phyloP scores from a whole-genome alignment of 1,140 invertebrate genomes.

The Trinorchestia longiramus region DNA sequence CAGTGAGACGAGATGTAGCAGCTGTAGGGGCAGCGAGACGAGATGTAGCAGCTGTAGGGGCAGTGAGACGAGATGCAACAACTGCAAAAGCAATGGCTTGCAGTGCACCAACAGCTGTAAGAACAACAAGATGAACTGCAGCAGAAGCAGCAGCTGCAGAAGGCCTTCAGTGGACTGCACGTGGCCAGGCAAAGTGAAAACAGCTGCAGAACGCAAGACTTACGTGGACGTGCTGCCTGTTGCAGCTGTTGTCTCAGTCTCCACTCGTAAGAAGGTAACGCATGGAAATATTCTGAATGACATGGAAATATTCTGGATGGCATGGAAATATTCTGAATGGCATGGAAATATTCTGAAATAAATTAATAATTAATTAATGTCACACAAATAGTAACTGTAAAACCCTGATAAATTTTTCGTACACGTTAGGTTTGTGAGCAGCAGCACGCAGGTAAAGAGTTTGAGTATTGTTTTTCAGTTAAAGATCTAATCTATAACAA shows the following conservation, averaged over 20 bases:
- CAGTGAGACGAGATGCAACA: background rate
- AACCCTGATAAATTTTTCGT: no score
- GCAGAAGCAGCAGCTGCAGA: background rate
- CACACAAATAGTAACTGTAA: no score
- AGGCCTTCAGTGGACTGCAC: background rate
- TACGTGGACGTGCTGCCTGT: constrained; percentile 61
- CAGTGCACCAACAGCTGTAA: constrained; percentile 56
- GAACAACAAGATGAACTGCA: background rate
- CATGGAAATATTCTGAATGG: no score
- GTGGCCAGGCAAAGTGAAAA: constrained; percentile 65
- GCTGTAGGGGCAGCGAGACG: background rate
- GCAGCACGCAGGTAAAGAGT: no score
- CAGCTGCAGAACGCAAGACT: constrained; percentile 64
- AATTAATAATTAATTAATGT: no score
- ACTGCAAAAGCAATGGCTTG: background rate
- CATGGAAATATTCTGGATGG: no score
- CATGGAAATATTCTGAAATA: no score
- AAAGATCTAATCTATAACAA: no score
- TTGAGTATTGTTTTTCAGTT: no score
- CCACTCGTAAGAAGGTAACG: background rate
- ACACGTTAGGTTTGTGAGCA: no score
- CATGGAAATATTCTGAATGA: no score
- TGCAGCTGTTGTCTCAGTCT: background rate
- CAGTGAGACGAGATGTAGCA: background rate
- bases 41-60: no score